Evolutionary conservation across 1,140 invertebrate species (phyloP).

Genomic region (Leptinotarsa defecta): DNA sequence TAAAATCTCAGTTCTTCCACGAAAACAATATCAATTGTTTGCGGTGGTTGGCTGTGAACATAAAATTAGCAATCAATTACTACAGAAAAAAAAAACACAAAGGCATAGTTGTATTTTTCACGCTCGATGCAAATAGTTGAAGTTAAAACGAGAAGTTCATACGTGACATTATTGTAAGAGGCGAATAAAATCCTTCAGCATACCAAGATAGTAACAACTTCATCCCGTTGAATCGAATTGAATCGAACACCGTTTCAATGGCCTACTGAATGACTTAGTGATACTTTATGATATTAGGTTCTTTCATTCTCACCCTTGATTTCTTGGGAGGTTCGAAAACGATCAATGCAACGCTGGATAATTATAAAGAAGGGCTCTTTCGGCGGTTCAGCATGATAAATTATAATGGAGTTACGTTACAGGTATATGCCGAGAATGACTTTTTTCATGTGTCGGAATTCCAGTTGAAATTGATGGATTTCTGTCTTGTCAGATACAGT

Average conservation of each 20-base stretch:
- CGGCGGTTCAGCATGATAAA: conserved; percentile 4
- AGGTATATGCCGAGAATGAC: not conserved
- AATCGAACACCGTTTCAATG: not conserved
- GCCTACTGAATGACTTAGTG: not conserved
- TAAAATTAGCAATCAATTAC: no score
- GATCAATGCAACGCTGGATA: conserved; percentile 1
- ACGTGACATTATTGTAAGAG: not conserved
- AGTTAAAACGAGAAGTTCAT: not conserved
- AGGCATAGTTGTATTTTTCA: no score
- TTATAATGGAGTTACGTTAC: conserved; percentile 3
- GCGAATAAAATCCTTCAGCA: not conserved
- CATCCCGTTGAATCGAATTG: not conserved
- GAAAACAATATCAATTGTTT: no score
- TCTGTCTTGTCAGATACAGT: not conserved
- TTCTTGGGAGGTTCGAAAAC: conserved; percentile 5
- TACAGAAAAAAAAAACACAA: no score
- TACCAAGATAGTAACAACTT: not conserved
- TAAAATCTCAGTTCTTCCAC: no score
- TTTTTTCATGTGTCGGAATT: not conserved
- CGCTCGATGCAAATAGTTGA: not conserved
- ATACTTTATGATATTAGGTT: not conserved
- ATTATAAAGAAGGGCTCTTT: not conserved
- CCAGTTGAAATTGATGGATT: not conserved
- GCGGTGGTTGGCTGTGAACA: no score
- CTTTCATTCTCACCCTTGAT: conserved; percentile 5